A percentile compares a stretch with the other conserved stretches of the same genome.
These are phyloP conservation scores for Galeopterus variegatus DNA, from an alignment of 2,113 vertebrate genomes.

Conservation along the genomic window DNA sequence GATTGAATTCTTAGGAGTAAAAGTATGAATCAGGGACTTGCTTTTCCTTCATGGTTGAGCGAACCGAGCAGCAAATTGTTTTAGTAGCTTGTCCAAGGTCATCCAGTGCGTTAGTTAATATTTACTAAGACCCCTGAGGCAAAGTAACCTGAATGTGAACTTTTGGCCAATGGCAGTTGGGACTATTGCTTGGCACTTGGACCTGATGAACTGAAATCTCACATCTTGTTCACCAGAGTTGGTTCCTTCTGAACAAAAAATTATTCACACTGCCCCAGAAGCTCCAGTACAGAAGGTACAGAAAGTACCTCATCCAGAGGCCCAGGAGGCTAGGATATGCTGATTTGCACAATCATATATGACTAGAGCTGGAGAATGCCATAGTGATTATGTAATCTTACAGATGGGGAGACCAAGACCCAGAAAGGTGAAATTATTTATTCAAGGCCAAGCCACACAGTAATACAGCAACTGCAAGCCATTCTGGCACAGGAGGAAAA, in stretches of 20 bases:
- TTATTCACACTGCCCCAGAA: background rate
- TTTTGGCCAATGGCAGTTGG: background rate
- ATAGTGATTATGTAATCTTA: background rate
- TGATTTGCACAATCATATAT: background rate
- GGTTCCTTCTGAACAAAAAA: conserved; percentile 50
- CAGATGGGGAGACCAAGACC: background rate
- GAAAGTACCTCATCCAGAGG: background rate
- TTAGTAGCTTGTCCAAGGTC: conserved; percentile 40
- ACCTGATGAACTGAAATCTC: conserved; percentile 29
- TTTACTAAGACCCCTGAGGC: conserved; percentile 63
- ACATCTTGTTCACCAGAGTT: background rate
- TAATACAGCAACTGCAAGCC: background rate
- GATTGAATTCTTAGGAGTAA: background rate
- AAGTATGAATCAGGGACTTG: conserved; percentile 36
- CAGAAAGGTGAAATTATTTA: background rate
- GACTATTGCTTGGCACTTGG: background rate
- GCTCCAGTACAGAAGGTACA: background rate
- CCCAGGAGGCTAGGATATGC: background rate
- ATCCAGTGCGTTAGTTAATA: conserved; percentile 58
- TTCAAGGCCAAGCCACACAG: background rate
- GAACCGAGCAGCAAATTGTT: background rate
- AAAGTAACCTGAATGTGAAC: conserved; percentile 41
- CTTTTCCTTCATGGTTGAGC: background rate
- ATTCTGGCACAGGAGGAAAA: background rate
- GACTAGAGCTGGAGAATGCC: background rate